phyloP scores from a whole-genome alignment of 2,888 invertebrate species.

The Vandiemenella viatica region DNA sequence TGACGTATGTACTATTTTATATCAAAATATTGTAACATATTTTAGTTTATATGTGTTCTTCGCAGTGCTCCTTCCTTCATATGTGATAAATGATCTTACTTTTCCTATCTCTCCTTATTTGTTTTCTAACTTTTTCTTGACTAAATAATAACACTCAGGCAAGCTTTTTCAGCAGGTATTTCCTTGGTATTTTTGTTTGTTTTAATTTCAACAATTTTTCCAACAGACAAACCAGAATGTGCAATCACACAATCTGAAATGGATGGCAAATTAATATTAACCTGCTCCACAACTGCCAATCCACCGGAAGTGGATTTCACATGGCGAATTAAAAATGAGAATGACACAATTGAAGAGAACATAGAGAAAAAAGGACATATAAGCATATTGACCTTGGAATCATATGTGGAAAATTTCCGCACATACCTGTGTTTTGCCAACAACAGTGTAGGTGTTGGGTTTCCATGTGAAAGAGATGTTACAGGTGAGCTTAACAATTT shows the following conservation, averaged over 20 bases:
- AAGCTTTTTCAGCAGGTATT: too few species aligned
- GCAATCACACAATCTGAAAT: constrained; percentile 56
- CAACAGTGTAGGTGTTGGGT: constrained; percentile 58
- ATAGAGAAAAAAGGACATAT: constrained; percentile 35
- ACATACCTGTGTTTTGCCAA: constrained; percentile 76
- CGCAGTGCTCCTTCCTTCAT: too few species aligned
- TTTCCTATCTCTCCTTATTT: too few species aligned
- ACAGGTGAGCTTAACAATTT: too few species aligned
- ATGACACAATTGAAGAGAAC: constrained; percentile 53
- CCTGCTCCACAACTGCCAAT: constrained; percentile 70
- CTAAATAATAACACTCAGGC: too few species aligned
- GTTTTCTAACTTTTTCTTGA: too few species aligned
- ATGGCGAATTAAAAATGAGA: constrained; percentile 74
- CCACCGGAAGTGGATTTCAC: constrained; percentile 61
- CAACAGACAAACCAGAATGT: constrained; percentile 70
- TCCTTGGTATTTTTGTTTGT: too few species aligned
- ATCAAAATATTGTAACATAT: too few species aligned
- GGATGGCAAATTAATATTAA: constrained; percentile 58
- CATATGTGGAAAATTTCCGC: constrained; percentile 44
- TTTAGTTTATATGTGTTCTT: too few species aligned
- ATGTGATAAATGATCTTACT: too few species aligned
- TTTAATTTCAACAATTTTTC: not conserved
- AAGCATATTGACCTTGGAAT: constrained; percentile 47
- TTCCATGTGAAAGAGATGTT: constrained; percentile 36
- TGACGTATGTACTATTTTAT: too few species aligned